phyloP scores from a whole-genome alignment of 2,888 invertebrate species.

The Hirtodrosophila trivittata region DNA sequence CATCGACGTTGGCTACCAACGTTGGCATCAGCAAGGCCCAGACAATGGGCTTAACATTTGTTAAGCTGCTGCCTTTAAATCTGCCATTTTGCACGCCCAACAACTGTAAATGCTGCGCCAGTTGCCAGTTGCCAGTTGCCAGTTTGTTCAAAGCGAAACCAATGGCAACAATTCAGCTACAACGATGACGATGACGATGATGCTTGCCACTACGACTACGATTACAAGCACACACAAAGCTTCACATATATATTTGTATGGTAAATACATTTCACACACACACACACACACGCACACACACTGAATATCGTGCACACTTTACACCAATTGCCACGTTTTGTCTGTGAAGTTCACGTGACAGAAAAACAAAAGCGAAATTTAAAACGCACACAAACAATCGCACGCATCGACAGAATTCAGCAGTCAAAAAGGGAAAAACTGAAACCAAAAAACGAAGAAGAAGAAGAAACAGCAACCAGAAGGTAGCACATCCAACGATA shows the following conservation, averaged over 20 bases:
- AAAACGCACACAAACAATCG: constrained; percentile 41
- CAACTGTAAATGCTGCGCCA: constrained; percentile 47
- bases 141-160: constrained; percentile 51
- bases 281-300: constrained; percentile 3
- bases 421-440: constrained; percentile 1
- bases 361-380: constrained; percentile 55
- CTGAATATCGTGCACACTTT: constrained; percentile 40
- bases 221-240: constrained; percentile 14
- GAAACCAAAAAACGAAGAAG: constrained; percentile 3
- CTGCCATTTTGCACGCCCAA: constrained; percentile 47
- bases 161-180: constrained; percentile 49
- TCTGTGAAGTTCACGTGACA: constrained; percentile 48
- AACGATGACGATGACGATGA: constrained; percentile 7
- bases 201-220: constrained; percentile 2
- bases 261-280: no score
- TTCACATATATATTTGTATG: not conserved
- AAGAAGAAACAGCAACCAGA: constrained; percentile 15
- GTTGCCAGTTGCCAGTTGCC: constrained; percentile 20
- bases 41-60: constrained; percentile 57
- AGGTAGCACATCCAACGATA: constrained; percentile 49
- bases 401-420: constrained; percentile 21
- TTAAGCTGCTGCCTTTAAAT: constrained; percentile 55
- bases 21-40: constrained; percentile 9
- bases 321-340: constrained; percentile 46
- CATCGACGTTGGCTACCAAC: constrained; percentile 11